Conservation (phyloP, 2,888 invertebrate species). For the Metopia argyrocephala region DNA sequence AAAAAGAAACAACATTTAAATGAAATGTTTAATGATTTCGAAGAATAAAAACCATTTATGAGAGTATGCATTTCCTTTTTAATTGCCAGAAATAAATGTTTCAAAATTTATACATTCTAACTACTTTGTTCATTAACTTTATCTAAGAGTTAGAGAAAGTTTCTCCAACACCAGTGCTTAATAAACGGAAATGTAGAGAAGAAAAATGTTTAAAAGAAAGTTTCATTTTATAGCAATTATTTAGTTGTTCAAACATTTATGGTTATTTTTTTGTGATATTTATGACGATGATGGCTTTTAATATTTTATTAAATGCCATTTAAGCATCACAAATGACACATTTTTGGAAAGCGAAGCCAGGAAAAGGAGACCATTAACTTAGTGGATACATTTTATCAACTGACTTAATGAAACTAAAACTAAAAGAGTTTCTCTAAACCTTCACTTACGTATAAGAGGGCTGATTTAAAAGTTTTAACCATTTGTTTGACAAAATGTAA, state of each 20-base stretch:
- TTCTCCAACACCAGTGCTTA: background rate
- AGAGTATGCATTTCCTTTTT: background rate
- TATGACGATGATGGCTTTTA: conserved; percentile 44
- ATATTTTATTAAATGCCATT: conserved; percentile 57
- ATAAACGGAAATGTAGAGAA: background rate
- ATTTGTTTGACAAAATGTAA: too few species aligned
- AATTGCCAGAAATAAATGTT: background rate
- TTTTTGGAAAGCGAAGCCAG: background rate
- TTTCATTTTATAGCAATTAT: conserved; percentile 49
- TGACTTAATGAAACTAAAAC: background rate
- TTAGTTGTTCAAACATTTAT: conserved; percentile 16
- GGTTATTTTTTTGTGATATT: conserved; percentile 43
- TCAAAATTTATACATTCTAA: conserved; percentile 2
- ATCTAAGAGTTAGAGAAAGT: background rate
- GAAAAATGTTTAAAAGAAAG: background rate
- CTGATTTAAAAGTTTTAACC: too few species aligned
- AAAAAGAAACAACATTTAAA: too few species aligned
- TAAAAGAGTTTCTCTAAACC: too few species aligned
- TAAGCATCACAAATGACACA: conserved; percentile 35
- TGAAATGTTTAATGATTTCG: too few species aligned
- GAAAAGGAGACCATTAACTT: background rate
- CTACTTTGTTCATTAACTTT: conserved; percentile 11
- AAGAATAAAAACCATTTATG: too few species aligned
- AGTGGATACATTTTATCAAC: background rate
- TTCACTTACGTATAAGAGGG: too few species aligned